Evolutionary conservation across 1,140 invertebrate genomes (phyloP), one percentile per base, ranked within the genome.

Genomic region (Saccostrea glomerata): DNA sequence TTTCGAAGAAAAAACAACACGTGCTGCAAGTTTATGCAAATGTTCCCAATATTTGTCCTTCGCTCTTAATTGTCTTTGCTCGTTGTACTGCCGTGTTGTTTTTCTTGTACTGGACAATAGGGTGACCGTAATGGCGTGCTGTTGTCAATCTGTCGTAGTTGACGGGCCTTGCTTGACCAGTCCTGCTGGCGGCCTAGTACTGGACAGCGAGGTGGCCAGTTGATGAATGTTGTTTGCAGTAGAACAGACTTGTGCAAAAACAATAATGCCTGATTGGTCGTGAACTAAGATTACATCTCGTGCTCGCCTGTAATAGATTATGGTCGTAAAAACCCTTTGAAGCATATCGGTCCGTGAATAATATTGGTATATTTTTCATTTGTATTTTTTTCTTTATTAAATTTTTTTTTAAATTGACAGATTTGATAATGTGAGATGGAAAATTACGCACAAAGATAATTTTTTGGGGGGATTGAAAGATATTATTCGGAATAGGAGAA

Each of bases 181-280:
- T 30, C 25, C 70, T 17, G 23, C 25, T 77, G 70, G 25, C 70
- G 25, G 70, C 25, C 70, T 13, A 36, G 23, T 15, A 36, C 70
- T 63, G 58, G 25, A 36, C 70, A 77, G 25, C 0, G 25, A 15
- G 15, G 30, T 36, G 70, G 70, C 36, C 70, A 77, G 25, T 15
- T 36, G 30, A 30, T 30, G 30, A 36, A 77, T 36, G 25, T 25
- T 40, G 70, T 40, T 77, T 77, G 13, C 70, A 36, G 12, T 36
- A 25, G 25, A 25, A 77, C 70, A 12, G 25, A 30, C 23, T 77
- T 77, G 70, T 77, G 70, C 70, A 77, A 77, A 77, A 77, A 77
- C 70, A 77, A 36, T 77, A 77, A 77, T 77, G 30, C 2, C 70
- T 25, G 70, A 77, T 77, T 77, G 70, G 70, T 36, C 30, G 25